A percentile compares a stretch with the other conserved stretches of the same genome.
These are phyloP conservation scores for Eumaeus atala DNA, from an alignment of 1,140 invertebrate species.

Conservation along the genomic window DNA sequence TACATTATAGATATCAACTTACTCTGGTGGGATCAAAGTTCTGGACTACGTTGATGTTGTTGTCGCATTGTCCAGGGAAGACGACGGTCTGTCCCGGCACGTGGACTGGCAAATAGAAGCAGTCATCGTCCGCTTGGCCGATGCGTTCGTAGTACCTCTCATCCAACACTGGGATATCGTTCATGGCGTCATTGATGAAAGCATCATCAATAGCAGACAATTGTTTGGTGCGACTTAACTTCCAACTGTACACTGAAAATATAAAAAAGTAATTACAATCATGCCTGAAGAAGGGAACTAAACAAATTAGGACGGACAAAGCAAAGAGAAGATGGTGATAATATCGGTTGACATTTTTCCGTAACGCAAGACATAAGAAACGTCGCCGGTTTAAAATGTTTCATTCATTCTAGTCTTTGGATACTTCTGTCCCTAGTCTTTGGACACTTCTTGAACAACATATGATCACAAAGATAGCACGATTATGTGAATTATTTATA, in stretches of 20 bases:
- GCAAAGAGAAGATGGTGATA: background rate
- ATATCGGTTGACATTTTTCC: no score
- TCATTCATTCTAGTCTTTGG: no score
- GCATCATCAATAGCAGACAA: slow-evolving; percentile 26
- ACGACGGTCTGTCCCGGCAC: slow-evolving; percentile 36
- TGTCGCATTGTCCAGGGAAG: slow-evolving; percentile 47
- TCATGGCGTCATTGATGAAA: slow-evolving; percentile 31
- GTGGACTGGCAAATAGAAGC: slow-evolving; percentile 48
- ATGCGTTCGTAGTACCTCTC: slow-evolving; percentile 33
- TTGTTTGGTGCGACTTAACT: slow-evolving; percentile 33
- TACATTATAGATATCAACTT: no score
- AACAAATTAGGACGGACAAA: background rate
- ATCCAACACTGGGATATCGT: slow-evolving; percentile 30
- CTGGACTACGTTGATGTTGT: slow-evolving; percentile 34
- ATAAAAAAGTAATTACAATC: background rate
- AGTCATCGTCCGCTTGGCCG: slow-evolving; percentile 36
- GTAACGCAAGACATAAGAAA: no score
- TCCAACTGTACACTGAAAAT: slow-evolving; percentile 47
- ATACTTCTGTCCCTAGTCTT: no score
- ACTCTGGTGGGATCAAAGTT: slow-evolving; percentile 37
- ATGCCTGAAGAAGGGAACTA: no score
- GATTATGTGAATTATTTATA: no score
- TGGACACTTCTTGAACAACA: no score
- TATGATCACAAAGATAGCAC: no score
- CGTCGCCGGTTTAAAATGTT: no score